These are phyloP conservation scores for Dicroscelio sp. DNA, from an alignment of 2,888 invertebrate genomes.

Conservation along the genomic window DNA sequence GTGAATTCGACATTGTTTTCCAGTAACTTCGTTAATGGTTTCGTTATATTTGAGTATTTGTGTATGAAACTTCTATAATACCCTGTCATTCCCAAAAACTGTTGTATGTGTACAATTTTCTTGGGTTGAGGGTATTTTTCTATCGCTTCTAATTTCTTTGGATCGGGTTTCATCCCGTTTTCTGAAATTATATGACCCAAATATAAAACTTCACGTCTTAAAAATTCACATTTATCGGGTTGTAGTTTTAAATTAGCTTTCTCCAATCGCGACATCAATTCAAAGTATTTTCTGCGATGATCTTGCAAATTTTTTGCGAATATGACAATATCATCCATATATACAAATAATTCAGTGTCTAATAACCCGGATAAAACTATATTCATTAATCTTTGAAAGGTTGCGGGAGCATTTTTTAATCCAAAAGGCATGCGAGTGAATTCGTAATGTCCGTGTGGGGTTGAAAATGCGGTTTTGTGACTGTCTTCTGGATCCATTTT, in stretches of 20 bases:
- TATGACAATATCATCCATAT: slow-evolving; percentile 22
- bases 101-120: slow-evolving; percentile 6
- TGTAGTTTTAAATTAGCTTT: slow-evolving; percentile 20
- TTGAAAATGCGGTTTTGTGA: no score
- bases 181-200: slow-evolving; percentile 14
- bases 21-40: background rate
- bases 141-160: slow-evolving; percentile 20
- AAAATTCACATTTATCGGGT: no score
- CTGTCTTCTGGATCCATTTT: background rate
- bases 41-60: background rate
- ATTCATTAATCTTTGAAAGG: slow-evolving; percentile 21
- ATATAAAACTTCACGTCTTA: slow-evolving; percentile 32
- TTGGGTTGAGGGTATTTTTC: slow-evolving; percentile 25
- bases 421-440: slow-evolving; percentile 12
- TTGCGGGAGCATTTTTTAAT: background rate
- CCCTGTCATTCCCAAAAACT: slow-evolving; percentile 2
- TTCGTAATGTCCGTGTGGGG: slow-evolving; percentile 14
- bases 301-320: background rate
- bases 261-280: background rate
- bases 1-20: background rate
- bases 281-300: slow-evolving; percentile 3
- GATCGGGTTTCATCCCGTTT: background rate
- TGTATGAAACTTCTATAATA: slow-evolving; percentile 14
- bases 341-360: slow-evolving; percentile 9
- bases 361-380: background rate